Base-by-base conservation (phyloP, 2,888 invertebrate genomes). In the Cataglyphis rosenhaueri region DNA sequence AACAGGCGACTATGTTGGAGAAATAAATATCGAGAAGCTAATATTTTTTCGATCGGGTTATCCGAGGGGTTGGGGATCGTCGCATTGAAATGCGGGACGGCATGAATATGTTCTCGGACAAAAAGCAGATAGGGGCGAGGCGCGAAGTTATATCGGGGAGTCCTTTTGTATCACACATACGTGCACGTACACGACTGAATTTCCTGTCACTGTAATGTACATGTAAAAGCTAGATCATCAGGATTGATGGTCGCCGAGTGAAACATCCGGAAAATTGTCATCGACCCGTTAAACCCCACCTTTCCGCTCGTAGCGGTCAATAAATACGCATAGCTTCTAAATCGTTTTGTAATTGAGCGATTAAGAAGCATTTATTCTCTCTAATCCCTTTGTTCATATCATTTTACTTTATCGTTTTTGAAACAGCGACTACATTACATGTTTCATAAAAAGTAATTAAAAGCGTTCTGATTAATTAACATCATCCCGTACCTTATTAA, bases 261-360 rank as follows among this genome's bases (percentile, higher is more conserved):
- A 74, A 75, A 75, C 48, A 64, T 75, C 25, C 64, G 48, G 48
- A 64, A 75, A 75, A 64, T 74, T 74, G 21, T 52, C n/a, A 62
- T 64, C 64, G 74, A 62, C 35, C 48, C 25, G 41, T 61, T 75
- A 64, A 62, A 75, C 64, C 35, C 25, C 48, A 64, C 73, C 41
- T 73, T 59, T 41, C 29, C 18, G 0, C 6, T 21, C 10, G 15
- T 64, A 6, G 21, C 32, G 62, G 32, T 74, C 64, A 48, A 75
- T 75, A 64, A 75, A 52, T n/a, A 59, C 29, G 21, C n/a, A 10
- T 59, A 41, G 18, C 4, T 29, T 12, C 10, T 59, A 18, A 18
- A 71, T 32, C 18, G 38, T 48, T 52, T 8, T 35, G 21, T 25
- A 75, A 52, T 52, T 64, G 44, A 21, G 15, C 32, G 35, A 41